Conservation (phyloP, 2,113 vertebrate genomes). For the Stigmatopora argus region DNA sequence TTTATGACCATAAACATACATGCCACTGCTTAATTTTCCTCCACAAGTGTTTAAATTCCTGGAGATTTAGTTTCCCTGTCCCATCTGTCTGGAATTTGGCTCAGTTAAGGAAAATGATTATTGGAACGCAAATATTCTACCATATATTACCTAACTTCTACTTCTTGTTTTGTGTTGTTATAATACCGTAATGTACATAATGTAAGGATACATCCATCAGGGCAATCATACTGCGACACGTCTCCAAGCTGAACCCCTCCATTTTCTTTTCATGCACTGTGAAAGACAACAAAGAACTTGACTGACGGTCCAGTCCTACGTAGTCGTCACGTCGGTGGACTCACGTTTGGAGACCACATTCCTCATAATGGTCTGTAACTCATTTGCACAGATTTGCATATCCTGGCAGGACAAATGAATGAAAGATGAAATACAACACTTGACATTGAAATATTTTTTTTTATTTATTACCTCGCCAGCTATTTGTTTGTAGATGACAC, state of each 20-base stretch:
- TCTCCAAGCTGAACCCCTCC: slow-evolving; percentile 87
- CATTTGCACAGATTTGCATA: slow-evolving; percentile 93
- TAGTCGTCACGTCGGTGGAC: slow-evolving; percentile 22
- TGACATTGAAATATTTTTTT: not conserved
- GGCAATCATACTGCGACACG: slow-evolving; percentile 96
- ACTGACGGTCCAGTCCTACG: not conserved
- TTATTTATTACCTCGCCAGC: slow-evolving; percentile 82
- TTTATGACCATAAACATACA: slow-evolving; percentile 59
- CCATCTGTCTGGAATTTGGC: slow-evolving; percentile 83
- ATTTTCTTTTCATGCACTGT: slow-evolving; percentile 77
- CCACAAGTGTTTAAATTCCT: slow-evolving; percentile 95
- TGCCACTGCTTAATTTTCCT: slow-evolving; percentile 95
- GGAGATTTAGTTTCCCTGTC: slow-evolving; percentile 86
- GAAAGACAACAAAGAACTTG: slow-evolving; percentile 51
- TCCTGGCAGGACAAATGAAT: slow-evolving; percentile 69
- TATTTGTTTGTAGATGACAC: slow-evolving; percentile 85
- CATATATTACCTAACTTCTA: not conserved
- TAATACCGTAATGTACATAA: not conserved
- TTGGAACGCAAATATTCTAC: not conserved
- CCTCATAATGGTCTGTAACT: slow-evolving; percentile 85
- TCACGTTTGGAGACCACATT: slow-evolving; percentile 85
- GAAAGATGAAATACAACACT: not conserved
- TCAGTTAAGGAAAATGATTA: slow-evolving; percentile 24
- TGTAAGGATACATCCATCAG: slow-evolving; percentile 95
- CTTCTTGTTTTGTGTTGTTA: too few relatives aligned